Evolutionary conservation across 2,797 vertebrate species (phyloP).

Genomic region (Protosalanx chinensis): DNA sequence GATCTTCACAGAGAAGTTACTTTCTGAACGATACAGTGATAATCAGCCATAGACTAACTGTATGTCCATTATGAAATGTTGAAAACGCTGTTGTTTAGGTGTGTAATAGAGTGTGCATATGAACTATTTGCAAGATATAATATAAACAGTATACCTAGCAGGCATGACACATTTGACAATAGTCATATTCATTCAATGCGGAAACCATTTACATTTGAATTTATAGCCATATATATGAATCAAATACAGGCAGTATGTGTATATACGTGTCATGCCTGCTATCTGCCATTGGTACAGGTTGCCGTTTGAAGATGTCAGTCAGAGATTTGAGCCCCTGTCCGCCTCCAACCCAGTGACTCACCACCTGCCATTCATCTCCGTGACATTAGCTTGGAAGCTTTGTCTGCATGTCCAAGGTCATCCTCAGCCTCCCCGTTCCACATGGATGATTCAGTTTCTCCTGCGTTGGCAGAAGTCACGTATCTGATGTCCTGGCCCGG

Average conservation of each 20-base stretch:
- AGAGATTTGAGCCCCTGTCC: neutral
- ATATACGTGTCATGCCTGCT: neutral
- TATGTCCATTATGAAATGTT: neutral
- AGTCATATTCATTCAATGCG: too few species aligned
- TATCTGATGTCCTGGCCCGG: neutral
- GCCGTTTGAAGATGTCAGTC: neutral
- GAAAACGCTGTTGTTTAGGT: too few species aligned
- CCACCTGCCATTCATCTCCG: neutral
- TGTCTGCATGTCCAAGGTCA: neutral
- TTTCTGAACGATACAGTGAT: neutral
- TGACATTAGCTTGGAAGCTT: neutral
- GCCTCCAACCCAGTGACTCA: neutral
- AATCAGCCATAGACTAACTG: neutral
- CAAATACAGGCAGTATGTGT: too few species aligned
- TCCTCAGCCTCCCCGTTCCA: neutral
- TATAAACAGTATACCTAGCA: too few species aligned
- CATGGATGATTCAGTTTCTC: neutral
- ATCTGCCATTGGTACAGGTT: neutral
- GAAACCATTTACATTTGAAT: too few species aligned
- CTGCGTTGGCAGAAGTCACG: neutral
- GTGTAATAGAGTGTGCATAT: too few species aligned
- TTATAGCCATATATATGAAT: too few species aligned
- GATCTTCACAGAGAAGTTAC: neutral
- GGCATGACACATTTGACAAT: too few species aligned
- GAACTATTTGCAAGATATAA: too few species aligned